Conservation (phyloP, 2,888 invertebrate species). For the Alviniconcha strummeri region DNA sequence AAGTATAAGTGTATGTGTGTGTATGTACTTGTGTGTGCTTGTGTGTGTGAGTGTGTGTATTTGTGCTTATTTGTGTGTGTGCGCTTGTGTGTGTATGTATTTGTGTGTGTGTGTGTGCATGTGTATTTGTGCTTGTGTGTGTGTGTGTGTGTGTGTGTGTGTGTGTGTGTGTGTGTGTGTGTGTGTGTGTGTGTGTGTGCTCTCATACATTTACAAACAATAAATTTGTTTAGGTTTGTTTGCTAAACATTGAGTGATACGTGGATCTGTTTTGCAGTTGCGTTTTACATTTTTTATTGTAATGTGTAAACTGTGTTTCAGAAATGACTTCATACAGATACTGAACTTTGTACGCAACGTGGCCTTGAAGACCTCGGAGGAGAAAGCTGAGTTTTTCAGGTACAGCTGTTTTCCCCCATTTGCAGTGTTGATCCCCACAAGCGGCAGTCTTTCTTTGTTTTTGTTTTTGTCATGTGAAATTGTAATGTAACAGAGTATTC, state of each 20-base stretch:
- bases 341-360: constrained; percentile 88
- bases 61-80: background rate
- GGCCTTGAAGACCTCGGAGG: constrained; percentile 85
- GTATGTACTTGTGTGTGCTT: background rate
- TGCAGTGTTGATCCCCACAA: no score
- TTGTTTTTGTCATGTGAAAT: background rate
- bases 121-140: background rate
- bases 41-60: background rate
- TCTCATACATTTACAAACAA: no score
- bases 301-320: constrained; percentile 78
- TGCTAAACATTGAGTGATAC: no score
- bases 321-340: constrained; percentile 88
- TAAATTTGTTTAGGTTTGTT: no score
- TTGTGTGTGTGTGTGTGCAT: background rate
- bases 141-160: background rate
- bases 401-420: constrained; percentile 53
- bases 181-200: background rate
- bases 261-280: no score
- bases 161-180: background rate
- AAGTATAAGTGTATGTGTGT: background rate
- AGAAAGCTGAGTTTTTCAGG: constrained; percentile 87
- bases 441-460: no score
- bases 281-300: no score
- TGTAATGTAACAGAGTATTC: no score
- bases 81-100: background rate